Evolutionary conservation across 2,113 vertebrate species (phyloP).

Genomic region (Corythornis vintsioides): DNA sequence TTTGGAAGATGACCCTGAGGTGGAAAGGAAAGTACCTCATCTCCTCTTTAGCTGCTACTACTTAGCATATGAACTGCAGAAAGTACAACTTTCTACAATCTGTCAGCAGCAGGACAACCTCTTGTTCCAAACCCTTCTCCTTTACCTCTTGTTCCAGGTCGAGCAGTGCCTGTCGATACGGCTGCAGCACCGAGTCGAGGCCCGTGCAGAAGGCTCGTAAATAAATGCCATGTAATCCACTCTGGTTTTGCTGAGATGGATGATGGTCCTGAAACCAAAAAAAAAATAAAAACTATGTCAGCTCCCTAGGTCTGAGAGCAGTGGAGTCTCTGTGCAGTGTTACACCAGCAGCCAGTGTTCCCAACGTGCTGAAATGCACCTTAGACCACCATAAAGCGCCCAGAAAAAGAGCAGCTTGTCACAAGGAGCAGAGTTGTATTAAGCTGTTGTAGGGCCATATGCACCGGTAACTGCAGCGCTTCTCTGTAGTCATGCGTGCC

Average conservation of each 20-base stretch:
- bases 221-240: constrained; percentile 92
- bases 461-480: background rate
- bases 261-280: constrained; percentile 86
- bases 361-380: background rate
- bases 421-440: background rate
- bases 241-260: constrained; percentile 81
- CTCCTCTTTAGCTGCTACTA: background rate
- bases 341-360: background rate
- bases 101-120: background rate
- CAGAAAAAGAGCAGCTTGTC: background rate
- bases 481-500: background rate
- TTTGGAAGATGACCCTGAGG: background rate
- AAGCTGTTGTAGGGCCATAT: background rate
- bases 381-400: background rate
- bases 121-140: background rate
- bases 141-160: constrained; percentile 96
- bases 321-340: background rate
- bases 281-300: background rate
- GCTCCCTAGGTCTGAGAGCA: background rate
- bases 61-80: background rate
- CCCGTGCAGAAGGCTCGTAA: constrained; percentile 95
- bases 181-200: constrained; percentile 92
- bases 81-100: background rate
- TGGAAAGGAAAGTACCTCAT: background rate
- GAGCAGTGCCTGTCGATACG: constrained; percentile 93